Percentiles rank a stretch among this genome's conserved stretches.
Conservation (phyloP, 2,797 vertebrate species). For the Syncerus caffer region DNA sequence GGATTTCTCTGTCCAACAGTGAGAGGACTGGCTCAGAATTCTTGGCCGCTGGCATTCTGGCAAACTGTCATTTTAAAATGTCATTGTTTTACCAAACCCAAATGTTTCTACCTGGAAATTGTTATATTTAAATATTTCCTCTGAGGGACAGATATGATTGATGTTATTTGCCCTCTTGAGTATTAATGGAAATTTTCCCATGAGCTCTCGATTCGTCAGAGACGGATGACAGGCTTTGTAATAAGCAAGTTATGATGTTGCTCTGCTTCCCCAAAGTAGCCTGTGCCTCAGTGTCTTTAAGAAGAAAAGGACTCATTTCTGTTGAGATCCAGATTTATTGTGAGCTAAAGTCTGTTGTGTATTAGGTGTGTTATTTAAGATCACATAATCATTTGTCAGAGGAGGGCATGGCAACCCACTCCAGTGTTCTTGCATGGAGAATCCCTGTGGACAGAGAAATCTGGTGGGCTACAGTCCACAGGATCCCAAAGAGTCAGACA, state of each 20-base stretch:
- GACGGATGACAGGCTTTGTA: background rate
- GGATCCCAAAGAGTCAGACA: background rate
- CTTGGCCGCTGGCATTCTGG: background rate
- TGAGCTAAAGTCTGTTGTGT: background rate
- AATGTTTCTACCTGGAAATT: slow-evolving; percentile 22
- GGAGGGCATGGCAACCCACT: background rate
- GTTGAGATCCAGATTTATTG: background rate
- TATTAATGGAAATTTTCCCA: slow-evolving; percentile 32
- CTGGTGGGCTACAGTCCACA: background rate
- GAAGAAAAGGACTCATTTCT: background rate
- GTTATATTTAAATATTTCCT: slow-evolving; percentile 48
- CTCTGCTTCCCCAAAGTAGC: background rate
- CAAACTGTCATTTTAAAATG: background rate
- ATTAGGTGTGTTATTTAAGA: background rate
- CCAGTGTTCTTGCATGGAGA: background rate
- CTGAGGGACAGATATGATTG: background rate
- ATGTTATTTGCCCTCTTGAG: slow-evolving; percentile 35
- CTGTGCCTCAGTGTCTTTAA: background rate
- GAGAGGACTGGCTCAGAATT: background rate
- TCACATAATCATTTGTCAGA: background rate
- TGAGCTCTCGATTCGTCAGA: slow-evolving; percentile 8
- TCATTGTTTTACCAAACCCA: background rate
- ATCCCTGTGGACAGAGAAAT: background rate
- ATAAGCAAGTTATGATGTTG: background rate
- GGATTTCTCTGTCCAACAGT: background rate